Base-by-base conservation (phyloP, 92 coral and sea anemone genomes). In the Epizoanthus fatuus region DNA sequence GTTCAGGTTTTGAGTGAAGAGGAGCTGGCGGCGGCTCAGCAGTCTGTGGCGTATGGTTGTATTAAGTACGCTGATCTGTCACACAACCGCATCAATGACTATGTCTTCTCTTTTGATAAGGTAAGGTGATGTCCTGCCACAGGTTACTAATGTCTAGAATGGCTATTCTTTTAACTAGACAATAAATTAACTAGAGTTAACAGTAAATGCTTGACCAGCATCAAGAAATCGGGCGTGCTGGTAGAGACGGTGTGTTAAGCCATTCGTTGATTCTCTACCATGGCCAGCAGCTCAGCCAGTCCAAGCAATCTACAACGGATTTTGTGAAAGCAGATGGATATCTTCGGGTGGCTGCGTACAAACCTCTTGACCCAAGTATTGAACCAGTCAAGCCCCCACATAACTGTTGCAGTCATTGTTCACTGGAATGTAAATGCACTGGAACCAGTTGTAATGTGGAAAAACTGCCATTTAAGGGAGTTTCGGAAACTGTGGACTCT, bases 41-140 rank as follows among this genome's bases (percentile, higher is more conserved):
- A 91, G 70, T 86, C 99, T 11, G 99, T 97, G 12, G 99, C 99
- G 11, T 97, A 97, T 86, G 99, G 99, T 7, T 97, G 99, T 60
- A 74, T 97, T 10, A 97, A 95, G 72, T 97, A 97, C 74, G 99
- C 99, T 4, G 99, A 97, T 82, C 95, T 97, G 17, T 90, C 99
- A 5, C 99, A 97, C 81, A 97, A 95, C 89, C 90, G 99, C 84
- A 80, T 95, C 5, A 94, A 94, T 54, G 99, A 97, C 84, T 97
- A 97, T 79, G 98, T 97, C 58, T 97, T 97, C 72, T 97, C 99
- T 16, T 97, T 97, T 87, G 99, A 97, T 79, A 97, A 97, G 98
- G 99, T 97, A 72, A 80, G 91, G 16, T 58, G 12, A 49, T 49
- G 53, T 49, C 53, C 53, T 9, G 13, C 2, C 40, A 9, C 3